phyloP scores from a whole-genome alignment of 2,113 vertebrate genomes.

The Rhinolophus ferrumequinum region DNA sequence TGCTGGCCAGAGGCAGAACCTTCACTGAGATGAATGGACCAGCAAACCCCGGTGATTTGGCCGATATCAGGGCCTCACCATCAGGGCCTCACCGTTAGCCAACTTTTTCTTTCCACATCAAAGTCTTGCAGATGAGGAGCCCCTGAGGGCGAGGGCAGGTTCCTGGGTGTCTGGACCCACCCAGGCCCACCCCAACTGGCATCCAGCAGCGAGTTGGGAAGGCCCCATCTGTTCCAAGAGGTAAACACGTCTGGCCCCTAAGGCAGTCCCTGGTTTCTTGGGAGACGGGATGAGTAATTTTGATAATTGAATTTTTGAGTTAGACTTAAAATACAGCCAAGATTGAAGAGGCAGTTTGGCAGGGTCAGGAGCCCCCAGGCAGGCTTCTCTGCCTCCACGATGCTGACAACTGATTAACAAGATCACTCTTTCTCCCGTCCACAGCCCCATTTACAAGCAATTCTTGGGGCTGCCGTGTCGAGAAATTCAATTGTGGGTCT shows the following conservation, averaged over 20 bases:
- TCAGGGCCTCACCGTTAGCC: not conserved
- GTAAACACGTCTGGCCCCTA: not conserved
- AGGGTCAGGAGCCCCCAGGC: slow-evolving; percentile 53
- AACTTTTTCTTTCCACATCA: not conserved
- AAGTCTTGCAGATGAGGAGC: not conserved
- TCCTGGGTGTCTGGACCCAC: not conserved
- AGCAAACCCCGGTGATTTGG: not conserved
- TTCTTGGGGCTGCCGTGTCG: not conserved
- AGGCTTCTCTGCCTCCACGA: slow-evolving; percentile 25
- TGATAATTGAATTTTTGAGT: slow-evolving; percentile 73
- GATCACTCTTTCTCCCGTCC: slow-evolving; percentile 59
- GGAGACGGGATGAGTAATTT: slow-evolving; percentile 39
- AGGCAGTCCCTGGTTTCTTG: not conserved
- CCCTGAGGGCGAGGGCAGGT: not conserved
- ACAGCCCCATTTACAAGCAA: not conserved
- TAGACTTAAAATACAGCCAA: slow-evolving; percentile 71
- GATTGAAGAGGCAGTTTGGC: slow-evolving; percentile 73
- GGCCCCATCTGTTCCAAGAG: not conserved
- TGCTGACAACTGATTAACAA: slow-evolving; percentile 62
- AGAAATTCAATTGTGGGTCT: slow-evolving; percentile 46
- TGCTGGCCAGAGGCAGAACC: not conserved
- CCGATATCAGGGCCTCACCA: not conserved
- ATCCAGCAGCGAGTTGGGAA: not conserved
- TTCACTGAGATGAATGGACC: not conserved
- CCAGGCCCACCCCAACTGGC: not conserved